A percentile compares a stretch with the other conserved stretches of the same genome.
phyloP scores from a whole-genome alignment of 2,797 vertebrate species.

The Spinus olivaceus region DNA sequence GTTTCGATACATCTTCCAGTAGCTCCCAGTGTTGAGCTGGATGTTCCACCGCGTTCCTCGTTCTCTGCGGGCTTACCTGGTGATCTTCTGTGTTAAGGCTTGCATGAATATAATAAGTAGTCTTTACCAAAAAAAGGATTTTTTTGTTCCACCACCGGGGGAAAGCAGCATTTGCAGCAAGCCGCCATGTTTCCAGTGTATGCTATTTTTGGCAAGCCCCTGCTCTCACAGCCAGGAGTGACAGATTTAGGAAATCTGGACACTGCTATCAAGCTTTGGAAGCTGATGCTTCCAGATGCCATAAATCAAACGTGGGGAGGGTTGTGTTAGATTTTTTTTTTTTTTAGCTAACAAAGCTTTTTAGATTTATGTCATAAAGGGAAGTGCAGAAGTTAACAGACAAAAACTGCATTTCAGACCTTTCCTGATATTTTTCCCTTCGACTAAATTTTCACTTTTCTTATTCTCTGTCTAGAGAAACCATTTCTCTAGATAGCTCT shows the following conservation, averaged over 20 bases:
- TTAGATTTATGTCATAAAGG: not conserved
- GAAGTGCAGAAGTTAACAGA: not conserved
- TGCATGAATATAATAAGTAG: accelerated
- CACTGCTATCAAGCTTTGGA: not conserved
- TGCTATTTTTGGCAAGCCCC: conserved; percentile 62
- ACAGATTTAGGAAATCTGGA: conserved; percentile 51
- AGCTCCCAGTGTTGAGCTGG: not conserved
- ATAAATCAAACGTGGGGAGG: not conserved
- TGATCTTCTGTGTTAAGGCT: not conserved
- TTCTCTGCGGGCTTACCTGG: not conserved
- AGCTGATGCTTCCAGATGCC: conserved; percentile 7
- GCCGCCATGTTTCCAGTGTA: conserved; percentile 54
- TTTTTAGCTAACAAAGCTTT: not conserved
- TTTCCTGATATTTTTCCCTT: not conserved
- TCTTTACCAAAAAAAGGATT: not conserved
- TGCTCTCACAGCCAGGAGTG: conserved; percentile 10
- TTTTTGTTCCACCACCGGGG: not conserved
- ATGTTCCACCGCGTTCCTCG: accelerated
- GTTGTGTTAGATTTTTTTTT: not conserved
- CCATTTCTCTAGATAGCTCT: not conserved
- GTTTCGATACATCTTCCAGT: not conserved
- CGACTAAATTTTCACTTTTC: not conserved
- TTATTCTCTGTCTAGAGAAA: not conserved
- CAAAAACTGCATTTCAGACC: not conserved
- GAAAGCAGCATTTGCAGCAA: conserved; percentile 40